phyloP scores from a whole-genome alignment of 2,797 vertebrate genomes.

The Muraenolepis orangiensis region DNA sequence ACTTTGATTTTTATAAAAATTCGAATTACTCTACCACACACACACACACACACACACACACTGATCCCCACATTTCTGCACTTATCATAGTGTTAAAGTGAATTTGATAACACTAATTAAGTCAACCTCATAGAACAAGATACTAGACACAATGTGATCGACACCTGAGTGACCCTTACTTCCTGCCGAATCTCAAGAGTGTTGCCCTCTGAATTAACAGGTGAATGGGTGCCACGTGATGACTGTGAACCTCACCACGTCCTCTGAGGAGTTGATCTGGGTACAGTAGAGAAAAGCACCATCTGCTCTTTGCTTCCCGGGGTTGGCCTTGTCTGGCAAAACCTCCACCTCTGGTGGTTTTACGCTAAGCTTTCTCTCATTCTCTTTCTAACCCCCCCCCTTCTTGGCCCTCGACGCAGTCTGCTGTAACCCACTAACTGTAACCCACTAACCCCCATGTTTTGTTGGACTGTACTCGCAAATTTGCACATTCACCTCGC shows the following conservation, averaged over 20 bases:
- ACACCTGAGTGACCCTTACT: neutral
- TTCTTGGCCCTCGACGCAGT: slow-evolving; percentile 22
- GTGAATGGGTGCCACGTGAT: slow-evolving; percentile 84
- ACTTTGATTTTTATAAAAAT: neutral
- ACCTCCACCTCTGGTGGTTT: slow-evolving; percentile 20
- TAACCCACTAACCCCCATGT: slow-evolving; percentile 59
- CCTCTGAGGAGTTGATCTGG: slow-evolving; percentile 77
- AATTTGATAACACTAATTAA: too few relatives aligned
- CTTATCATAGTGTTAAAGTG: too few relatives aligned
- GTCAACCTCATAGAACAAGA: neutral
- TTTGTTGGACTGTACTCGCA: slow-evolving; percentile 27
- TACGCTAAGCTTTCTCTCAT: slow-evolving; percentile 21
- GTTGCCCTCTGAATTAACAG: slow-evolving; percentile 74
- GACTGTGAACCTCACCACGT: slow-evolving; percentile 70
- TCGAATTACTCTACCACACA: too few relatives aligned
- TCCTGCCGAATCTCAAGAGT: neutral
- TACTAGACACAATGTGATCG: neutral
- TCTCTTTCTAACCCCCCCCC: slow-evolving; percentile 1
- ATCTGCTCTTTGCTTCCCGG: slow-evolving; percentile 34
- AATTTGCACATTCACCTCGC: neutral
- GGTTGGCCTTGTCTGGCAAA: slow-evolving; percentile 36
- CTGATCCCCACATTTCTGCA: neutral
- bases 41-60: too few relatives aligned
- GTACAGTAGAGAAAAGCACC: slow-evolving; percentile 79
- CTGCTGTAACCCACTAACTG: too few relatives aligned